Evolutionary conservation across 2,797 vertebrate species (phyloP).

Genomic region (Potorous gilbertii): DNA sequence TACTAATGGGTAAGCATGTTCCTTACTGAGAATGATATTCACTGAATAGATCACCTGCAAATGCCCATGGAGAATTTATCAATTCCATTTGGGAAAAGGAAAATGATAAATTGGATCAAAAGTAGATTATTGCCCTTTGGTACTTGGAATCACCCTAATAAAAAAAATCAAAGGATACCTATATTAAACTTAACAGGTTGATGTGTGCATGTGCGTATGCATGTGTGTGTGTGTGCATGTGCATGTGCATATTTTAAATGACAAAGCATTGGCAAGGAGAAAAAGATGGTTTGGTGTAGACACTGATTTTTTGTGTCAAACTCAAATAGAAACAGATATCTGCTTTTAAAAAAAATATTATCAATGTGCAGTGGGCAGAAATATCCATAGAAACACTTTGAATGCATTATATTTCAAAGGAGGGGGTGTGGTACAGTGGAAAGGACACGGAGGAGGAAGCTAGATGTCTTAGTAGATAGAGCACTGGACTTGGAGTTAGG

Average conservation of each 20-base stretch:
- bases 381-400: slow-evolving; percentile 7
- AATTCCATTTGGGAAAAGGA: neutral
- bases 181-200: neutral
- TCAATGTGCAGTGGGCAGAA: slow-evolving; percentile 28
- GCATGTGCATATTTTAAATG: neutral
- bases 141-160: slow-evolving; percentile 37
- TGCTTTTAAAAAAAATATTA: slow-evolving; percentile 6
- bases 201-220: neutral
- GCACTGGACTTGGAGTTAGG: neutral
- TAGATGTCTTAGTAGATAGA: neutral
- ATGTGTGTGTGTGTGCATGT: neutral
- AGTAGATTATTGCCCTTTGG: neutral
- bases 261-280: neutral
- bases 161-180: slow-evolving; percentile 21
- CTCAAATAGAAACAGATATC: neutral
- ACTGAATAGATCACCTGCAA: neutral
- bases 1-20: neutral
- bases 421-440: neutral
- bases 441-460: neutral
- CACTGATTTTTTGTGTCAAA: neutral
- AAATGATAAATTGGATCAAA: neutral
- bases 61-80: neutral
- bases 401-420: neutral
- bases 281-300: neutral
- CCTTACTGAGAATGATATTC: neutral